Conservation (phyloP, 2,113 vertebrate genomes). For the Neofelis nebulosa region DNA sequence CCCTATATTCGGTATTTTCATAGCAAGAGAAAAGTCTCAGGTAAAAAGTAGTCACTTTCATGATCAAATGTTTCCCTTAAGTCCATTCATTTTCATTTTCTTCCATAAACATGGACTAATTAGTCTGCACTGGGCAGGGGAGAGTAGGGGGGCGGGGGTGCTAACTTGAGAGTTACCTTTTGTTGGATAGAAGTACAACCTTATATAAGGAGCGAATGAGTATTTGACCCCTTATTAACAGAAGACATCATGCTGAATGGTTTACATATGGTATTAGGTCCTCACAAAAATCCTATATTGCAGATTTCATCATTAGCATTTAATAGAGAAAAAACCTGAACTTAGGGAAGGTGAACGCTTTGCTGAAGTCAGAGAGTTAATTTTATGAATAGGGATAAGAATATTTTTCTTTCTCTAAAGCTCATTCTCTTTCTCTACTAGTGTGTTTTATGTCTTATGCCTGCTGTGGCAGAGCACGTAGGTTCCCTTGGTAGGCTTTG, state of each 20-base stretch:
- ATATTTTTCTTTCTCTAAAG: neutral
- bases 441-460: neutral
- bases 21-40: neutral
- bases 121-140: neutral
- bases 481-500: neutral
- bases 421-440: neutral
- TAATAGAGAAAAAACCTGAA: neutral
- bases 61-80: neutral
- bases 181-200: neutral
- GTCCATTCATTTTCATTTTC: neutral
- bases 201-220: neutral
- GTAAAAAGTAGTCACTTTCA: neutral
- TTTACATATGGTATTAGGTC: neutral
- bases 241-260: neutral
- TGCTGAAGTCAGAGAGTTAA: neutral
- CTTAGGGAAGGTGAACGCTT: neutral
- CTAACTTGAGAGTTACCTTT: neutral
- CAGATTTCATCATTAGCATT: neutral
- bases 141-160: neutral
- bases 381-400: neutral
- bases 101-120: neutral
- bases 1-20: neutral
- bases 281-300: neutral
- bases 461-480: accelerated
- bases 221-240: neutral